Conservation (phyloP, 1,140 invertebrate species). For the Procambarus virginalis region DNA sequence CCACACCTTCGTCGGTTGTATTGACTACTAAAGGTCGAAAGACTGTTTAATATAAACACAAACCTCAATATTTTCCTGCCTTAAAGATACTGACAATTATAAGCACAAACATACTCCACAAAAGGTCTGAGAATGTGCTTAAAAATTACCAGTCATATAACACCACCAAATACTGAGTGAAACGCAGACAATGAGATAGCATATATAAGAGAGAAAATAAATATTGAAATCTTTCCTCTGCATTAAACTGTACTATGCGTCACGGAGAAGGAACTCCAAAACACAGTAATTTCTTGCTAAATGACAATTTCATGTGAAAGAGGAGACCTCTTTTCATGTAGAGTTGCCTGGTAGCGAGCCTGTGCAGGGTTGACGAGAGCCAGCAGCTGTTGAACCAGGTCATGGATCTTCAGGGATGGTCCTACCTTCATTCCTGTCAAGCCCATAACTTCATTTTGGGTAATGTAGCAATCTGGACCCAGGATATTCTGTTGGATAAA, state of each 20-base stretch:
- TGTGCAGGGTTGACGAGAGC: slow-evolving; percentile 86
- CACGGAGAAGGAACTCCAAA: background rate
- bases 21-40: background rate
- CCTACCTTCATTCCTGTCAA: slow-evolving; percentile 94
- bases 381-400: slow-evolving; percentile 91
- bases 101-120: background rate
- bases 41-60: background rate
- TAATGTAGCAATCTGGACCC: slow-evolving; percentile 86
- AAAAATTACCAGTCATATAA: background rate
- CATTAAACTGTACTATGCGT: background rate
- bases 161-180: background rate
- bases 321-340: slow-evolving; percentile 65
- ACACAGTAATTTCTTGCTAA: background rate
- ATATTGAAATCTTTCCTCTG: background rate
- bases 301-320: slow-evolving; percentile 49
- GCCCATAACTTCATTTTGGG: slow-evolving; percentile 92
- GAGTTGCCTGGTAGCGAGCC: slow-evolving; percentile 72
- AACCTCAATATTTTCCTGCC: background rate
- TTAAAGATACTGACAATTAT: background rate
- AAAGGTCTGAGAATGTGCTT: background rate
- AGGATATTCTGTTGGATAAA: slow-evolving; percentile 79
- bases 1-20: background rate
- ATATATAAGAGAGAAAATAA: background rate
- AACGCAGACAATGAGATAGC: background rate
- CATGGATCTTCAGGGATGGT: slow-evolving; percentile 93